Base-by-base conservation (phyloP, 2,888 invertebrate species). In the Holacanthella duospinosa region DNA sequence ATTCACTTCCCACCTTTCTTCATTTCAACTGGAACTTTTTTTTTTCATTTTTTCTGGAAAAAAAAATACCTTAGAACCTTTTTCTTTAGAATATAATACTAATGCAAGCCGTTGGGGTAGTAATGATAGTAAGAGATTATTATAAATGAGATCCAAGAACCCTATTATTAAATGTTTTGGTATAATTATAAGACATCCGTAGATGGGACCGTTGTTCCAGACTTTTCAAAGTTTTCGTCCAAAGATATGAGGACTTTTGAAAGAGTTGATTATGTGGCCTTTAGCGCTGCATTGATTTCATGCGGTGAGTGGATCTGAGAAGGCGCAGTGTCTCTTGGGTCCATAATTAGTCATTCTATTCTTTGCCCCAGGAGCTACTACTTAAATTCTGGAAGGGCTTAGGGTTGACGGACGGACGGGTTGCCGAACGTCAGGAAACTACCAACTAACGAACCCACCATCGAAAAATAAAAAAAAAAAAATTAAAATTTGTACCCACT, bases 141-240 rank as follows among this genome's bases (percentile, higher is more conserved):
- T 61, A 54, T 28, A n/a, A n/a, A n/a, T n/a, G n/a, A n/a, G n/a
- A n/a, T 54, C 53, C 61, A 55, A 24, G 25, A 44, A 64, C 53
- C 58, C 54, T 61, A 59, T 64, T 61, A 64, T 64, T 64, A 64
- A 64, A 64, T 59, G 61, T 59, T 64, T 36, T 64, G 58, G 57
- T 64, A 62, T 64, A 64, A 64, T 64, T 64, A 61, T 48, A 48
- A 21, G 48, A 48, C 16, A 48, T n/a, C 48, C 48, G 6, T 48
- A 48, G 48, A 48, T 48, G 48, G 48, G 21, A 9, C 48, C 21
- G n/a, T n/a, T n/a, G n/a, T n/a, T n/a, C n/a, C n/a, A n/a, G n/a
- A n/a, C n/a, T n/a, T n/a, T n/a, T n/a, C n/a, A n/a, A n/a, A n/a
- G n/a, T n/a, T 48, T 21, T 4, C 4, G 21, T 48, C 21, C 48